These are phyloP conservation scores for Hormaphis cornu DNA, from an alignment of 1,140 invertebrate species.

Conservation along the genomic window DNA sequence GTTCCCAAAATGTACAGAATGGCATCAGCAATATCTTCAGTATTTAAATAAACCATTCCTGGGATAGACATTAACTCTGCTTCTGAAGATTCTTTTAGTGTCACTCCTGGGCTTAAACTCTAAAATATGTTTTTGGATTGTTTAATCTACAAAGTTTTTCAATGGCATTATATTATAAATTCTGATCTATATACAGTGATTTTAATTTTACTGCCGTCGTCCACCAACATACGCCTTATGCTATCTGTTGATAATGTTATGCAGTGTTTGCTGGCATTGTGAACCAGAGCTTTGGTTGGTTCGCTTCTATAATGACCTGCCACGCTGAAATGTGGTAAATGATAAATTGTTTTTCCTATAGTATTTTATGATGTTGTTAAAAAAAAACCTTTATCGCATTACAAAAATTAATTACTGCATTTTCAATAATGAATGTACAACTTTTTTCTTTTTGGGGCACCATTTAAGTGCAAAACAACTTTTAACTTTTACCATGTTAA, in stretches of 20 bases:
- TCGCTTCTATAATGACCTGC: conserved; percentile 7
- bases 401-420: too few relatives aligned
- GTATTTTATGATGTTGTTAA: too few relatives aligned
- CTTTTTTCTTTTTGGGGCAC: too few relatives aligned
- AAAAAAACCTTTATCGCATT: too few relatives aligned
- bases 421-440: too few relatives aligned
- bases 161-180: neutral
- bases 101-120: neutral
- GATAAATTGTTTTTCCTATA: neutral
- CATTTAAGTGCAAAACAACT: too few relatives aligned
- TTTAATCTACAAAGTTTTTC: too few relatives aligned
- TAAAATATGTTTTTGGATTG: neutral
- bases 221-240: conserved; percentile 6
- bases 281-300: conserved; percentile 17
- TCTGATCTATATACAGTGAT: neutral
- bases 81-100: neutral
- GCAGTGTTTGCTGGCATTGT: conserved; percentile 18
- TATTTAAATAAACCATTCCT: neutral
- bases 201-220: conserved; percentile 14
- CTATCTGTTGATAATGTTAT: conserved; percentile 12
- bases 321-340: conserved; percentile 18
- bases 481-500: too few relatives aligned
- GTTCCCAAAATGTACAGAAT: conserved; percentile 21
- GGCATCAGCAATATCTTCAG: conserved; percentile 22
- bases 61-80: neutral